Conservation (phyloP, 2,113 vertebrate species). For the Phalacrocorax carbo region DNA sequence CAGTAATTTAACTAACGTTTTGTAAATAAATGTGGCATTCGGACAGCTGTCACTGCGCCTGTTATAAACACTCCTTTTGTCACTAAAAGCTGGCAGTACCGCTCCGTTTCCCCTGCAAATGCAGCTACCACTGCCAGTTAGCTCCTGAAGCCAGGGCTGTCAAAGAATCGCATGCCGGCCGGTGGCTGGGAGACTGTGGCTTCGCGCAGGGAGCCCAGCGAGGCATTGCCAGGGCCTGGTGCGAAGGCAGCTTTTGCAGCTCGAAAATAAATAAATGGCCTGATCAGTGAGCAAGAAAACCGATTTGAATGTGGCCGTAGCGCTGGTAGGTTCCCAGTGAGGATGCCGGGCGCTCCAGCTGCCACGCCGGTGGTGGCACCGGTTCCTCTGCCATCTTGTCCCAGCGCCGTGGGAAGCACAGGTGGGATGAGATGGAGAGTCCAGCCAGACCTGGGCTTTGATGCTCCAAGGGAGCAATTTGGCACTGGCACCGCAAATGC, state of each 20-base stretch:
- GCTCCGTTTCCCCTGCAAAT: conserved; percentile 47
- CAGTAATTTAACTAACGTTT: conserved; percentile 78
- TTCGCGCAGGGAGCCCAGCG: not conserved
- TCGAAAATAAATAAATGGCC: not conserved
- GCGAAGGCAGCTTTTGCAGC: not conserved
- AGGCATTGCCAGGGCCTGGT: not conserved
- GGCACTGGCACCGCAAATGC: fast-evolving
- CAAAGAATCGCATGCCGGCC: not conserved
- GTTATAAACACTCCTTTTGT: conserved; percentile 75
- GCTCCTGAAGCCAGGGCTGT: conserved; percentile 31
- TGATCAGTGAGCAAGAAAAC: not conserved
- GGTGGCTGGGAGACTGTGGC: not conserved
- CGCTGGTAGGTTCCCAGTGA: not conserved
- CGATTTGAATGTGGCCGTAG: not conserved
- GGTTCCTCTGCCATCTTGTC: not conserved
- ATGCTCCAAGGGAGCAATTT: not conserved
- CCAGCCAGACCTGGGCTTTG: not conserved
- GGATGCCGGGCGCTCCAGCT: not conserved
- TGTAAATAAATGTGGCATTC: conserved; percentile 78
- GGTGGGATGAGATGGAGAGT: not conserved
- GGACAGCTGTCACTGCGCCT: conserved; percentile 77
- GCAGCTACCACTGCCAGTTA: conserved; percentile 50
- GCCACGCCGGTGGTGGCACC: not conserved
- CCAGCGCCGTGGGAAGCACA: not conserved
- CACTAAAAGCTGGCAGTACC: conserved; percentile 61